phyloP scores from a whole-genome alignment of 1,140 invertebrate genomes.

The Sarcophaga bullata region DNA sequence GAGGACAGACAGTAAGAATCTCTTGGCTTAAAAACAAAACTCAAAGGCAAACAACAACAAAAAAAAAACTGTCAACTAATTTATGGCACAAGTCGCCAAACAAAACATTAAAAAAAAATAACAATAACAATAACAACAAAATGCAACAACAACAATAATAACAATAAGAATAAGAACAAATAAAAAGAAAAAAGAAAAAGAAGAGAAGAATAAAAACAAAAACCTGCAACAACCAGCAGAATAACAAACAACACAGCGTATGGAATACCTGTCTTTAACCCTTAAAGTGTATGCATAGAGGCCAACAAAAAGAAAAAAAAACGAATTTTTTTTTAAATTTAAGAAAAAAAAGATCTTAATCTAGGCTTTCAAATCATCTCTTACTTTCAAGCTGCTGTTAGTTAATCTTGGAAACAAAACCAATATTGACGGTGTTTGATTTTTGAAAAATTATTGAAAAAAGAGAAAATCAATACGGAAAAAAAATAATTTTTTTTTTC shows the following conservation, averaged over 20 bases:
- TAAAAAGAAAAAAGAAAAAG: constrained; percentile 1
- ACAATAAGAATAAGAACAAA: constrained; percentile 42
- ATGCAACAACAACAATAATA: constrained; percentile 43
- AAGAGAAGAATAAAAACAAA: constrained; percentile 42
- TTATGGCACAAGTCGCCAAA: constrained; percentile 65
- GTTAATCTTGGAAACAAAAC: not conserved
- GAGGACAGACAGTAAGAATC: not conserved
- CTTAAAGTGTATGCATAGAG: constrained; percentile 19
- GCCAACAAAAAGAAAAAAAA: not conserved
- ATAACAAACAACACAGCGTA: not conserved
- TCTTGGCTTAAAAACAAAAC: not conserved
- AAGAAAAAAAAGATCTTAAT: not conserved
- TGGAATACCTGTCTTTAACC: constrained; percentile 39
- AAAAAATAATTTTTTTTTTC: not conserved
- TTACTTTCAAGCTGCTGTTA: not conserved
- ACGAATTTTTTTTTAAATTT: not conserved
- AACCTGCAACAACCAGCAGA: constrained; percentile 40
- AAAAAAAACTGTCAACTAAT: constrained; percentile 57
- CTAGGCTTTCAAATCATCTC: not conserved
- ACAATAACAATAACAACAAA: constrained; percentile 34
- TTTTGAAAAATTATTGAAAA: not conserved
- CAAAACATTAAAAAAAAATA: constrained; percentile 42
- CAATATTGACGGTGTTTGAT: not conserved
- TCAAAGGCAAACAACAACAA: not conserved
- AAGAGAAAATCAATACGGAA: not conserved